These are phyloP conservation scores for Andrena chrysosceles DNA, from an alignment of 2,888 invertebrate species.

Conservation along the genomic window DNA sequence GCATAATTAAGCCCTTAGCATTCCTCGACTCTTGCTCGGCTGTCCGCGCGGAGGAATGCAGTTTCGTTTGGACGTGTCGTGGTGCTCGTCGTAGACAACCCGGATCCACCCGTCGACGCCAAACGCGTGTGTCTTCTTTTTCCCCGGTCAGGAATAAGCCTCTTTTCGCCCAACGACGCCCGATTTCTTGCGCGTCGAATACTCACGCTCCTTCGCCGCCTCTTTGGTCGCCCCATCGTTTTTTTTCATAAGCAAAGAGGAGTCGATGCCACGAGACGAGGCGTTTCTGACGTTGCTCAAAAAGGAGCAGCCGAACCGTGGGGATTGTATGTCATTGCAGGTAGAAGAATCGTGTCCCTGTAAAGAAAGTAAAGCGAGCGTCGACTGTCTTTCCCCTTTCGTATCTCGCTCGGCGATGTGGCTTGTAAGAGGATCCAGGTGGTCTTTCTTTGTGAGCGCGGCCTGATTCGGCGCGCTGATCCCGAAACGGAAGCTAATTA, in stretches of 20 bases:
- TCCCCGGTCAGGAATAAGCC: background rate
- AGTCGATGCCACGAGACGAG: constrained; percentile 19
- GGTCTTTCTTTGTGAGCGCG: constrained; percentile 22
- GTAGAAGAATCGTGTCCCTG: constrained; percentile 25
- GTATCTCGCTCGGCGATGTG: constrained; percentile 8
- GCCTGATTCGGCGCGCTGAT: background rate
- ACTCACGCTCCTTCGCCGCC: background rate
- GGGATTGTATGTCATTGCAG: constrained; percentile 29
- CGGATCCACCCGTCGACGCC: constrained; percentile 21
- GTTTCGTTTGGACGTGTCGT: constrained; percentile 61
- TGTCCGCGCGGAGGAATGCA: constrained; percentile 64
- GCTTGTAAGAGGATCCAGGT: constrained; percentile 7
- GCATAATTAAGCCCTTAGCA: constrained; percentile 76
- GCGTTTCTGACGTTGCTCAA: constrained; percentile 16
- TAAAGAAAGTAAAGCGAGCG: background rate
- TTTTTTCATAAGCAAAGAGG: constrained; percentile 21
- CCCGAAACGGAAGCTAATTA: constrained; percentile 30
- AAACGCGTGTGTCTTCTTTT: constrained; percentile 9
- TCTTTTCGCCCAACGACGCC: background rate
- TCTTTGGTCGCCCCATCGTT: constrained; percentile 2
- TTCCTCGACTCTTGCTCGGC: constrained; percentile 59
- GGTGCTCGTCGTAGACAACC: constrained; percentile 33
- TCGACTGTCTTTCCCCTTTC: background rate
- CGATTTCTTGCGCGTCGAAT: constrained; percentile 27
- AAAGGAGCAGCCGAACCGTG: background rate